Evolutionary conservation across 2,797 vertebrate genomes (phyloP).

Genomic region (Scolopax rusticola): DNA sequence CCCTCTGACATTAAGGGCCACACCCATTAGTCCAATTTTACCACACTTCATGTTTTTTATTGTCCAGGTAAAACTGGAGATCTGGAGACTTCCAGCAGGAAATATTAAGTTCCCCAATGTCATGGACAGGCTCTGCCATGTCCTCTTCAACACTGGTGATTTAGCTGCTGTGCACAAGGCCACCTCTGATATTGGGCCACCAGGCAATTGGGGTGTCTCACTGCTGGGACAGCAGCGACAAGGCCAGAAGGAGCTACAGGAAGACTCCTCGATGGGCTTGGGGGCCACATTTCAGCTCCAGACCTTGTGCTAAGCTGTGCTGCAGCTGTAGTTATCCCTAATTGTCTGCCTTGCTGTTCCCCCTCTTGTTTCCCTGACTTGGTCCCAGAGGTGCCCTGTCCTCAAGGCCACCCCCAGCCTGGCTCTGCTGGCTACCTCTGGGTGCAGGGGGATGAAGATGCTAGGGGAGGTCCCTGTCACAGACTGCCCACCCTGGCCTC

Average conservation of each 20-base stretch:
- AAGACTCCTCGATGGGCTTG: accelerated
- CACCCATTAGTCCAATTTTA: not conserved
- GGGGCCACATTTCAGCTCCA: not conserved
- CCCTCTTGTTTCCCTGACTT: not conserved
- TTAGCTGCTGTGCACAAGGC: not conserved
- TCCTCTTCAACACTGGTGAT: not conserved
- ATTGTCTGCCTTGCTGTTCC: not conserved
- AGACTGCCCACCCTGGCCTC: not conserved
- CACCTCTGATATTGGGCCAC: not conserved
- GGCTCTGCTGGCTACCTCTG: not conserved
- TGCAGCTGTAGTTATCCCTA: not conserved
- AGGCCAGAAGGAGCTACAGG: not conserved
- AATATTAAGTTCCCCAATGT: not conserved
- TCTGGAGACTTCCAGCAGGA: not conserved
- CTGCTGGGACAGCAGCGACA: not conserved
- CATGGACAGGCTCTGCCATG: not conserved
- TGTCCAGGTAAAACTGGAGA: not conserved
- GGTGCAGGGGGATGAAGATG: not conserved
- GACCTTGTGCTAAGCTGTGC: not conserved
- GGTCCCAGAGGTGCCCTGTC: not conserved
- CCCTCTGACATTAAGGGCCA: not conserved
- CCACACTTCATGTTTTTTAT: not conserved
- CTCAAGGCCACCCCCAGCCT: not conserved
- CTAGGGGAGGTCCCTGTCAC: not conserved
- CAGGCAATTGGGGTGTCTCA: not conserved